Conservation (phyloP, 1,140 invertebrate genomes). For the Ostrea denselamellosa region DNA sequence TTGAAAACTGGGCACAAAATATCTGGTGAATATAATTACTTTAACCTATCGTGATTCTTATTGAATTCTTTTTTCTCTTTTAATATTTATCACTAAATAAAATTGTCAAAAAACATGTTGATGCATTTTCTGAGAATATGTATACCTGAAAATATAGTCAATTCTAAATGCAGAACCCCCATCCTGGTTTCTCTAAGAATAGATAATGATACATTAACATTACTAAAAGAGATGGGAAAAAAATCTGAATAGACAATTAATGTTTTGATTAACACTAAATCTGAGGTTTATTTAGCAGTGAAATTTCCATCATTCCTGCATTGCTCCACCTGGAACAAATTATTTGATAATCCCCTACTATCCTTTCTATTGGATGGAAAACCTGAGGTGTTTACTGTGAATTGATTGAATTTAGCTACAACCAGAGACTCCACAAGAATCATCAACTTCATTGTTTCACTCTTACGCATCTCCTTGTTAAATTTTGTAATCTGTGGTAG, state of each 20-base stretch:
- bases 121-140: neutral
- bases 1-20: neutral
- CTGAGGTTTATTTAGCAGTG: neutral
- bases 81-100: neutral
- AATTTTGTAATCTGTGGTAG: neutral
- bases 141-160: neutral
- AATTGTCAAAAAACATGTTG: neutral
- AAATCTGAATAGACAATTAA: neutral
- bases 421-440: constrained; percentile 9
- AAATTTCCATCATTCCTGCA: constrained; percentile 1
- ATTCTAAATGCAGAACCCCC: neutral
- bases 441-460: constrained; percentile 7
- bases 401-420: constrained; percentile 35
- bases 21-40: neutral
- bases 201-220: neutral
- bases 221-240: neutral
- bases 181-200: neutral
- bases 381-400: neutral
- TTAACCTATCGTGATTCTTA: neutral
- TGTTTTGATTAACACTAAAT: constrained; percentile 17
- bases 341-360: neutral
- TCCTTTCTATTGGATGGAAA: neutral
- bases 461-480: neutral
- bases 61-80: neutral
- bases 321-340: neutral